A percentile compares a stretch with the other conserved stretches of the same genome.
Conservation (phyloP, 2,113 vertebrate genomes). For the Sclerurus mexicanus region DNA sequence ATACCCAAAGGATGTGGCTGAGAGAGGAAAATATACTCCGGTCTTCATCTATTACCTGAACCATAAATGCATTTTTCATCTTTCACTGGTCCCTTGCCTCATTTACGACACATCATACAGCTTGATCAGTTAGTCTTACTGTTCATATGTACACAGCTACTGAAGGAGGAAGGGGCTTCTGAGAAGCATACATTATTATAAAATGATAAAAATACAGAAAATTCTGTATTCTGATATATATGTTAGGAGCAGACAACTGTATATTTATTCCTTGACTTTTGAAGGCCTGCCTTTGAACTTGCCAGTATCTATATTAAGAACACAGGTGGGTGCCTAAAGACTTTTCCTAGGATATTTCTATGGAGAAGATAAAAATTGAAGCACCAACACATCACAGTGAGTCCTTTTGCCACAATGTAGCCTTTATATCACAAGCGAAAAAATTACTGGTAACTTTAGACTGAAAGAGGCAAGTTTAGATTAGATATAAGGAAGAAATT, state of each 20-base stretch:
- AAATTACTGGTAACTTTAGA: neutral
- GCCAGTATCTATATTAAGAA: neutral
- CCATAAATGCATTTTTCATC: neutral
- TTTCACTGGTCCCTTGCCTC: neutral
- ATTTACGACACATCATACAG: neutral
- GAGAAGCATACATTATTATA: neutral
- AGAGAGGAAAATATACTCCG: neutral
- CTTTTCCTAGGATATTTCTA: neutral
- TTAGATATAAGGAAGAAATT: neutral
- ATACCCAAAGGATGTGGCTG: neutral
- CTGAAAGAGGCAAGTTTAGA: neutral
- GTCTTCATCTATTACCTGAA: neutral
- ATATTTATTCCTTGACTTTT: neutral
- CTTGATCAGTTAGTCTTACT: neutral
- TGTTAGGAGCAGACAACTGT: neutral
- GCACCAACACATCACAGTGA: fast-evolving
- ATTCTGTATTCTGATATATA: neutral
- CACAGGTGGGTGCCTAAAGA: neutral
- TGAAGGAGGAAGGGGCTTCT: neutral
- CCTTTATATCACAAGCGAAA: neutral
- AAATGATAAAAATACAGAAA: neutral
- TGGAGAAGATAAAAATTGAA: neutral
- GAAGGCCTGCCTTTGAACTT: neutral
- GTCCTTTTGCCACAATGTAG: neutral
- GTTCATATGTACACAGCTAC: neutral